Percentiles rank a stretch among this genome's conserved stretches.
Conservation (phyloP, 2,888 invertebrate species). For the Drosophila testacea region DNA sequence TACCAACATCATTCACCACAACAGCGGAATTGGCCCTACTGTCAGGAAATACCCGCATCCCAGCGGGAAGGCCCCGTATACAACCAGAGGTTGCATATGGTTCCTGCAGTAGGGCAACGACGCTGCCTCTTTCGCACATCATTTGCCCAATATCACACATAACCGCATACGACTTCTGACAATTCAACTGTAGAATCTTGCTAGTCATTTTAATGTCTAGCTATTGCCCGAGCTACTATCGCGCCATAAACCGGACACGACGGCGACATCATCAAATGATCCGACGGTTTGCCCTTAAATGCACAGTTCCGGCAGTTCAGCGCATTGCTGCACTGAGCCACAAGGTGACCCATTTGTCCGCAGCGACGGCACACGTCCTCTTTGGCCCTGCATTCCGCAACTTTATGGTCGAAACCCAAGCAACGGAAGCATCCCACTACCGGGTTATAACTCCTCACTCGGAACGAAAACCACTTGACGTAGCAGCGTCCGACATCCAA, state of each 20-base stretch:
- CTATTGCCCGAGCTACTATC: too few species aligned
- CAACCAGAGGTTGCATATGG: slow-evolving; percentile 12
- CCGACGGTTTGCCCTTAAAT: slow-evolving; percentile 16
- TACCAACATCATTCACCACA: too few species aligned
- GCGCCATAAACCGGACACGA: too few species aligned
- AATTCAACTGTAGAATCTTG: too few species aligned
- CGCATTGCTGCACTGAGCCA: slow-evolving; percentile 3
- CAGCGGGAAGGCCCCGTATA: too few species aligned
- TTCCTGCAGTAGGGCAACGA: slow-evolving; percentile 21
- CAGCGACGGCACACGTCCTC: slow-evolving; percentile 24
- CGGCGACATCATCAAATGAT: slow-evolving; percentile 15
- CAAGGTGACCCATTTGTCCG: slow-evolving; percentile 17
- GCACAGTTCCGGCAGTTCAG: slow-evolving; percentile 20
- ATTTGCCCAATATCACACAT: slow-evolving; percentile 1
- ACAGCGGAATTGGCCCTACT: too few species aligned
- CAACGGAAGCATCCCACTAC: slow-evolving; percentile 16
- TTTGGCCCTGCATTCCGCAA: slow-evolving; percentile 13
- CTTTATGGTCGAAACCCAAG: slow-evolving; percentile 15
- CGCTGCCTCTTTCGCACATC: slow-evolving; percentile 11
- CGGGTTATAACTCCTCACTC: slow-evolving; percentile 7
- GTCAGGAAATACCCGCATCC: too few species aligned
- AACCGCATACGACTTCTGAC: slow-evolving; percentile 1
- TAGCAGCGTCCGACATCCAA: too few species aligned
- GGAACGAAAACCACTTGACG: slow-evolving; percentile 23
- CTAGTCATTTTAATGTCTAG: too few species aligned